A percentile compares a stretch with the other conserved stretches of the same genome.
These are phyloP conservation scores for Xyliphius kryptos DNA, from an alignment of 2,113 vertebrate genomes.

Conservation along the genomic window DNA sequence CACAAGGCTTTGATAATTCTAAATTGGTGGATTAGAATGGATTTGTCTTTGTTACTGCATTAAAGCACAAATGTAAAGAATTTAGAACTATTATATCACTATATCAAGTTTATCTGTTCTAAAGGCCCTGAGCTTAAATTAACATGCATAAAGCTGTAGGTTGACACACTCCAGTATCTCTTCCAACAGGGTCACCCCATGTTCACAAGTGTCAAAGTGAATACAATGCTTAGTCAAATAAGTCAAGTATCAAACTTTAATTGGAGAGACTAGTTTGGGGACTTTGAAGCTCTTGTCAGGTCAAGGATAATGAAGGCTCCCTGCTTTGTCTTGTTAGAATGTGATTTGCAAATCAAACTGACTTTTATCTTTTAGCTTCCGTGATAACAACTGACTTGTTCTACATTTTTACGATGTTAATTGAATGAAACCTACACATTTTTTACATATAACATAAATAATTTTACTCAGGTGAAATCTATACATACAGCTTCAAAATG, in stretches of 20 bases:
- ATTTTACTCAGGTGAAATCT: too few relatives aligned
- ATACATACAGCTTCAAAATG: too few relatives aligned
- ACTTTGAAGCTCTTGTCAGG: conserved; percentile 7
- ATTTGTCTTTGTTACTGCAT: too few relatives aligned
- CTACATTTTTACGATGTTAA: neutral
- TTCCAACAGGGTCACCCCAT: neutral
- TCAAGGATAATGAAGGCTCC: conserved; percentile 9
- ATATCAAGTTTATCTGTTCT: neutral
- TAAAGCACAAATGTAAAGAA: too few relatives aligned
- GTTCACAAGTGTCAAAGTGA: conserved; percentile 7
- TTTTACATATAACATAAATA: too few relatives aligned
- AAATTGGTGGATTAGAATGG: too few relatives aligned
- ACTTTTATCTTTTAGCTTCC: neutral
- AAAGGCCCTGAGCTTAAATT: neutral
- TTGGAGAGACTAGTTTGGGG: conserved; percentile 12
- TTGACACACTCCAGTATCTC: neutral
- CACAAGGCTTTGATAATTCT: too few relatives aligned
- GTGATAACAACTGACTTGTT: too few relatives aligned
- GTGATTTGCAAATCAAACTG: conserved; percentile 4
- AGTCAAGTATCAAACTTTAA: neutral
- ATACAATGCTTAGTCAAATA: conserved; percentile 1
- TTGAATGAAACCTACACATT: neutral
- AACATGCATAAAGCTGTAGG: neutral
- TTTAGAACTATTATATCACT: neutral
- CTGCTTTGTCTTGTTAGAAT: neutral